Percentiles rank a stretch among this genome's conserved stretches.
Evolutionary conservation across 64 coral and sea anemone species (phyloP).

Genomic region (Actinia tenebrosa): DNA sequence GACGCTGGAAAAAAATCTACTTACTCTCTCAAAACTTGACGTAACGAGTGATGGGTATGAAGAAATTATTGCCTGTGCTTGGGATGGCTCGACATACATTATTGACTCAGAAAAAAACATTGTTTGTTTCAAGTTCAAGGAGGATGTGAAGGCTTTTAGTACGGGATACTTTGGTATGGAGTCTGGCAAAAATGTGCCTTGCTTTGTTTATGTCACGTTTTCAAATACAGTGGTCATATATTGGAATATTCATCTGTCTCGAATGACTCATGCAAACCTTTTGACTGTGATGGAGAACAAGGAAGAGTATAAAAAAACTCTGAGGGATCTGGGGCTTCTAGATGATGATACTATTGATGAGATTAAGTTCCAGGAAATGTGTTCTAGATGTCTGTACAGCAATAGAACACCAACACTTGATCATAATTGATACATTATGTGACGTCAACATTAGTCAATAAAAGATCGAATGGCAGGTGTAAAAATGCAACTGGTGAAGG

Average conservation of each 20-base stretch:
- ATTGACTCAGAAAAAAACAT: constrained; percentile 72
- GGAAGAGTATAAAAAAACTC: background rate
- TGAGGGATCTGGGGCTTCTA: constrained; percentile 8
- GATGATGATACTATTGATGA: constrained; percentile 11
- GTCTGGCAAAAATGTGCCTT: constrained; percentile 55
- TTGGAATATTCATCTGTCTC: constrained; percentile 48
- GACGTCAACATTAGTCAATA: too few relatives aligned
- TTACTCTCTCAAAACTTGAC: constrained; percentile 79
- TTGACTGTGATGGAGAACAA: constrained; percentile 29
- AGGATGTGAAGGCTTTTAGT: constrained; percentile 82
- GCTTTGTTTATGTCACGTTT: constrained; percentile 87
- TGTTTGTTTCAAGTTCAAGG: constrained; percentile 80
- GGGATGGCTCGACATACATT: constrained; percentile 79
- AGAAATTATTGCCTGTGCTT: constrained; percentile 70
- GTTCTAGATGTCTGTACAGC: constrained; percentile 4
- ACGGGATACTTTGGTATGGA: constrained; percentile 61
- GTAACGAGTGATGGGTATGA: constrained; percentile 78
- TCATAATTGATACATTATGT: background rate
- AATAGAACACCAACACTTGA: background rate
- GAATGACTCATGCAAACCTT: constrained; percentile 57
- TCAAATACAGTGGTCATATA: constrained; percentile 82
- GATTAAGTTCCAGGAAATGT: constrained; percentile 10
- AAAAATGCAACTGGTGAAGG: too few relatives aligned
- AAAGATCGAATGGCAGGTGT: too few relatives aligned
- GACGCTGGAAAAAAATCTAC: constrained; percentile 50